These are phyloP conservation scores for Panthera uncia DNA, from an alignment of 2,113 vertebrate genomes.

Conservation along the genomic window DNA sequence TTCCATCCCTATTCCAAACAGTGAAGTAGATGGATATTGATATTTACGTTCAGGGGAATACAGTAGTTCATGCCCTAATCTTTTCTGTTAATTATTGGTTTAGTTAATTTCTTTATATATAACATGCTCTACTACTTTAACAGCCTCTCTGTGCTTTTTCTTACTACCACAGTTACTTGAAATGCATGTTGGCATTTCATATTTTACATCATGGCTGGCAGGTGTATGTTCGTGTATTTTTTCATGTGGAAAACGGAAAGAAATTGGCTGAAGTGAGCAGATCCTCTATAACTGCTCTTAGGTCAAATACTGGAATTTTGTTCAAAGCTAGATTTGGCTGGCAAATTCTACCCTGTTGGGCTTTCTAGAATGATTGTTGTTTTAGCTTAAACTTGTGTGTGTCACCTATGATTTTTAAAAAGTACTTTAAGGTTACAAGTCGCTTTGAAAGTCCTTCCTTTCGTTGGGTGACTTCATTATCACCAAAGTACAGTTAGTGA, in stretches of 20 bases:
- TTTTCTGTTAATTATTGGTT: neutral
- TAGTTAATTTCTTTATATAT: neutral
- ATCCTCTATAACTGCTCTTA: neutral
- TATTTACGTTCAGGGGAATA: neutral
- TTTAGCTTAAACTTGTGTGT: slow-evolving; percentile 21
- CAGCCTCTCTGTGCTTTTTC: neutral
- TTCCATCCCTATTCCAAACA: slow-evolving; percentile 3
- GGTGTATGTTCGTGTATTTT: neutral
- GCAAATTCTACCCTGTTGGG: slow-evolving; percentile 14
- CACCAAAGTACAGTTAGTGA: slow-evolving; percentile 25
- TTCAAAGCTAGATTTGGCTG: slow-evolving; percentile 40
- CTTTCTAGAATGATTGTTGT: slow-evolving; percentile 35
- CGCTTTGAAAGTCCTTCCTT: slow-evolving; percentile 38
- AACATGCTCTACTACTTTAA: neutral
- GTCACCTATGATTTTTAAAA: neutral
- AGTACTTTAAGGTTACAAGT: neutral
- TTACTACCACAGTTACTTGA: neutral
- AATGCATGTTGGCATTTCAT: neutral
- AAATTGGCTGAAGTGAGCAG: slow-evolving; percentile 13
- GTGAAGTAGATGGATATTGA: neutral
- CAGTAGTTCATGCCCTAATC: neutral
- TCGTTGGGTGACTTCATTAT: slow-evolving; percentile 23
- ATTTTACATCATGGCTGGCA: neutral
- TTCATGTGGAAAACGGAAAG: neutral
- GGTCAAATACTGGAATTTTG: neutral